Conservation (phyloP, 2,113 vertebrate species). For the Aix galericulata region DNA sequence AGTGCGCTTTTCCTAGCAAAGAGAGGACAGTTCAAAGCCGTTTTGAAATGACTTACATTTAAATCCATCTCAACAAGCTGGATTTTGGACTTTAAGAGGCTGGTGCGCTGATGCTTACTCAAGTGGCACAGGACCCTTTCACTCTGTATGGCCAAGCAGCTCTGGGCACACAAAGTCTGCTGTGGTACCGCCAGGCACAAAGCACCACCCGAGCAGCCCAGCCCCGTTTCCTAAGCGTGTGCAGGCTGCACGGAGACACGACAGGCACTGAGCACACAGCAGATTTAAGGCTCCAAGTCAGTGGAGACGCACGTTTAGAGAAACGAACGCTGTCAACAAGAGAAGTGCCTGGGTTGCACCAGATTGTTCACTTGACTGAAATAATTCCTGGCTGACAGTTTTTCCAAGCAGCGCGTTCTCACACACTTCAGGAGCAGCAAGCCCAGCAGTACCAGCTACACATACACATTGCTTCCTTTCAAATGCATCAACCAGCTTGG, state of each 20-base stretch:
- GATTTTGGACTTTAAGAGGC: neutral
- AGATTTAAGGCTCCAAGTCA: neutral
- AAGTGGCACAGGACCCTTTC: neutral
- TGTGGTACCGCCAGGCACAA: neutral
- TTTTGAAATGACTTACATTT: neutral
- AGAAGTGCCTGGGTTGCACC: neutral
- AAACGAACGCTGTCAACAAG: neutral
- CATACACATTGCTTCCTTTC: constrained; percentile 52
- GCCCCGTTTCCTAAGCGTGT: neutral
- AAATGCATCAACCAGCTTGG: neutral
- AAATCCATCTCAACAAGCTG: neutral
- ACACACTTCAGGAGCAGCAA: neutral
- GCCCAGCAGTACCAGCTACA: constrained; percentile 69
- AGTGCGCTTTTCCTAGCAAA: neutral
- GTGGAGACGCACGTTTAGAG: neutral
- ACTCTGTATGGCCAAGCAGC: neutral
- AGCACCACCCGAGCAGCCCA: neutral
- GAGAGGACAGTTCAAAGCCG: neutral
- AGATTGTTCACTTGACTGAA: neutral
- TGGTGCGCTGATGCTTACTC: neutral
- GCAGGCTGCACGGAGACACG: neutral
- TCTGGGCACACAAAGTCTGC: neutral
- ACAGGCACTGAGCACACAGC: neutral
- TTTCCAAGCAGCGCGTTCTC: neutral
- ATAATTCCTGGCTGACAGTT: neutral